Evolutionary conservation across 2,113 vertebrate species (phyloP).

Genomic region (Axis porcinus): DNA sequence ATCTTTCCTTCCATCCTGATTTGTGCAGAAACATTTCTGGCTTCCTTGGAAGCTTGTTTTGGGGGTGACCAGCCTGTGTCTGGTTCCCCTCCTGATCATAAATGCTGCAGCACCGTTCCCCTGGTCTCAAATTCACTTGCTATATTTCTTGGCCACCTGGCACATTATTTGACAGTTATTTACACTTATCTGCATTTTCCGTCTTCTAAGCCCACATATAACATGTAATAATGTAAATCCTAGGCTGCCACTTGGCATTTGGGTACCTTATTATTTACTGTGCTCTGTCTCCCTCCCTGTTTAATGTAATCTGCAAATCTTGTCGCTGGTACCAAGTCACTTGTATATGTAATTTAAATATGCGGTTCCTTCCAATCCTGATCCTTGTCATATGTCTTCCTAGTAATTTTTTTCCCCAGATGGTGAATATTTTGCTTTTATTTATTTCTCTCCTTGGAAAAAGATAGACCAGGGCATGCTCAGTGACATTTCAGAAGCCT

Average conservation of each 20-base stretch:
- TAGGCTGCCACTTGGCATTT: constrained; percentile 22
- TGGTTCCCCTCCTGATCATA: not conserved
- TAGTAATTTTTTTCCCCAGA: constrained; percentile 40
- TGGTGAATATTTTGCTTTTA: constrained; percentile 31
- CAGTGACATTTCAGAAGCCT: not conserved
- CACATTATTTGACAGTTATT: constrained; percentile 61
- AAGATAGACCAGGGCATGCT: not conserved
- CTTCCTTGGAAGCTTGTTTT: not conserved
- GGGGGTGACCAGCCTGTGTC: not conserved
- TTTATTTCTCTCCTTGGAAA: constrained; percentile 30
- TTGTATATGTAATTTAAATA: constrained; percentile 63
- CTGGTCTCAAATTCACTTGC: not conserved
- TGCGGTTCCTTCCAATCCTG: not conserved
- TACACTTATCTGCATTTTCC: constrained; percentile 60
- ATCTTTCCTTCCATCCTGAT: not conserved
- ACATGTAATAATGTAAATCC: constrained; percentile 47
- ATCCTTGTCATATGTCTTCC: not conserved
- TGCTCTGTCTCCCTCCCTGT: not conserved
- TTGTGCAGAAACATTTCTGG: not conserved
- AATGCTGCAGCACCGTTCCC: not conserved
- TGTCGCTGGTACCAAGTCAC: constrained; percentile 41
- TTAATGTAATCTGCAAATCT: constrained; percentile 47
- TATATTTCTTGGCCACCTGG: constrained; percentile 37
- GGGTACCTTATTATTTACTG: constrained; percentile 36
- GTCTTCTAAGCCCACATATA: constrained; percentile 39